Base-by-base conservation (phyloP, 2,113 vertebrate genomes). In the Hassar affinis region DNA sequence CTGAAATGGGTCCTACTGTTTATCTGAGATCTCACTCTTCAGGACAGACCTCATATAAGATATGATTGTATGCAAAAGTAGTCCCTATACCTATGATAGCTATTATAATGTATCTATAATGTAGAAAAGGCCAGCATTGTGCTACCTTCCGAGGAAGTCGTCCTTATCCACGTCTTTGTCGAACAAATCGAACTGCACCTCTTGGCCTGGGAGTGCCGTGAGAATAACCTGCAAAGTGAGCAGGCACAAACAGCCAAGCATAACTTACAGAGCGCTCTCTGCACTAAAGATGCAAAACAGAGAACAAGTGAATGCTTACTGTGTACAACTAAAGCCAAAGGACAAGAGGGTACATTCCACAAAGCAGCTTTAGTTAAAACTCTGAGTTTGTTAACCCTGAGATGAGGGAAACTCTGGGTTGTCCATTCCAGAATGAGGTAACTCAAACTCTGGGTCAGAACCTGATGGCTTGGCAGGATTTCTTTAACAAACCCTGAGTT, bases 91-190 rank as follows among this genome's bases (percentile, higher is more conserved):
- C 49, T 77, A 35, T 22, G 35, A 20, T 20, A 54, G 51, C 20
- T 33, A 59, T 20, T 78, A 78, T 17, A 61, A 45, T 33, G 27
- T 64, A 30, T 17, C 30, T 35, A 33, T 33, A 64, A 33, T 33
- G 20, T 30, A 30, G 12, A 77, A 12, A 85, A 76, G 27, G 66
- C 0, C 35, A 61, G 6, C 30, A 22, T 10, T 0, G 42, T 12
- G 30, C 61, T 86, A 97, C 97, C 96, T 94, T 87, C 97, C 97
- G 27, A 98, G 93, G 88, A 96, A 97, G 83, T 98, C 97, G 22
- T 98, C 97, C 87, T 95, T 94, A 88, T 97, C 96, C 18, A 98
- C 83, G 88, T 97, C 97, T 90, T 98, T 97, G 85, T 98, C 97
- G 84, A 94, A 97, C 85, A 97, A 89, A 42, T 96, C 95, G 87